Percentiles rank a stretch among this genome's conserved stretches.
These are phyloP conservation scores for Zonitis immaculata DNA, from an alignment of 2,888 invertebrate species.

Conservation along the genomic window DNA sequence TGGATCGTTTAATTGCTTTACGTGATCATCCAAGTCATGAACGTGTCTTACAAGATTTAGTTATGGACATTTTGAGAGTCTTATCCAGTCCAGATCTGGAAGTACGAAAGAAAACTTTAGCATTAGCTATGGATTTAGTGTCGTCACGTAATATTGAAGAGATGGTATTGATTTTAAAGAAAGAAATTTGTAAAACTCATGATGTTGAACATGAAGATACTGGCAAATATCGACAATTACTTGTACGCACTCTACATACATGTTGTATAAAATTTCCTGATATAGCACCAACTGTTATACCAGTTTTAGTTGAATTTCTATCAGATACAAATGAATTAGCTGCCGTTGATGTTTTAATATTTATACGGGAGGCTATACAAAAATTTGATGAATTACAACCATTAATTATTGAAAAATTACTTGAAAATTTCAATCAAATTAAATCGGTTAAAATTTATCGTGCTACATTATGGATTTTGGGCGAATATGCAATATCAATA, in stretches of 20 bases:
- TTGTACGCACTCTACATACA: constrained; percentile 91
- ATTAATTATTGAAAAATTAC: constrained; percentile 74
- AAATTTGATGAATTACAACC: constrained; percentile 77
- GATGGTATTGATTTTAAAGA: constrained; percentile 87
- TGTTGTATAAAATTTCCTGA: constrained; percentile 95
- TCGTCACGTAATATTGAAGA: constrained; percentile 91
- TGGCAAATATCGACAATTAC: constrained; percentile 89
- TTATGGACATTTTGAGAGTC: constrained; percentile 97
- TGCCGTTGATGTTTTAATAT: constrained; percentile 89
- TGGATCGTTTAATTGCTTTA: constrained; percentile 86
- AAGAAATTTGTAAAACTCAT: constrained; percentile 87
- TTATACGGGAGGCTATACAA: constrained; percentile 94
- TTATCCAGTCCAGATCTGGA: constrained; percentile 90
- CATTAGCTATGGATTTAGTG: constrained; percentile 78
- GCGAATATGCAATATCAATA: constrained; percentile 83
- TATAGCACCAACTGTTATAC: constrained; percentile 89
- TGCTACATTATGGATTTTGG: constrained; percentile 94
- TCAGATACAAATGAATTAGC: constrained; percentile 85
- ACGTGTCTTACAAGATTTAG: constrained; percentile 80
- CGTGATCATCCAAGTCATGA: constrained; percentile 79
- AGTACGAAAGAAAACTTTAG: constrained; percentile 52
- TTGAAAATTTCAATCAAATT: constrained; percentile 81
- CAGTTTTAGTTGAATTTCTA: constrained; percentile 90
- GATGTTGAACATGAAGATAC: constrained; percentile 87
- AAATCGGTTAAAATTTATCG: constrained; percentile 89